Conservation (phyloP, 2,113 vertebrate genomes). For the Jaculus jaculus region DNA sequence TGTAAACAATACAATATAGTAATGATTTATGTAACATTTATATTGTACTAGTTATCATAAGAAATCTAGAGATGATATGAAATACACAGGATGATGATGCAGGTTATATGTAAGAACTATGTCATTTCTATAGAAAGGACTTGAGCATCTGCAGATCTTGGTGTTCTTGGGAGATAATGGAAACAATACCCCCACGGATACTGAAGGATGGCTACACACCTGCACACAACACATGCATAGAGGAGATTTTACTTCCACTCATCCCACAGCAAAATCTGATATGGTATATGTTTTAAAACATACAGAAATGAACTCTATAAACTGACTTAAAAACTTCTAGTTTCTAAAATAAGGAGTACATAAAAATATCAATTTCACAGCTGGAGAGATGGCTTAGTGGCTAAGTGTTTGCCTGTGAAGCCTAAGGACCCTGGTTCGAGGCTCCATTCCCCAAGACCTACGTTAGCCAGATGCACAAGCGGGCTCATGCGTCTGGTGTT, state of each 20-base stretch:
- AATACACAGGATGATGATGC: not conserved
- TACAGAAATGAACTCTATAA: constrained; percentile 4
- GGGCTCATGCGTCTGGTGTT: no score
- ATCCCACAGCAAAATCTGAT: constrained; percentile 36
- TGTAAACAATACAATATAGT: not conserved
- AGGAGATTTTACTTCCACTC: constrained; percentile 18
- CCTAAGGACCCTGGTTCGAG: no score
- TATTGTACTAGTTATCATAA: not conserved
- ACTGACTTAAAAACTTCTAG: constrained; percentile 17
- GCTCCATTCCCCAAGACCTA: no score
- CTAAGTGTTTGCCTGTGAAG: no score
- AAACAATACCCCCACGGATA: not conserved
- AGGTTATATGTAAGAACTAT: not conserved
- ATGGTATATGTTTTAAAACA: not conserved
- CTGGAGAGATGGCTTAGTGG: no score
- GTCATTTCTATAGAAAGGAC: not conserved
- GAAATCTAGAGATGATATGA: not conserved
- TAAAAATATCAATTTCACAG: constrained; percentile 11
- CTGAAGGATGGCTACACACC: not conserved
- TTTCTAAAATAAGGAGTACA: constrained; percentile 31
- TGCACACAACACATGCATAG: not conserved
- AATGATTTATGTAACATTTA: not conserved
- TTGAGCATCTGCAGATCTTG: not conserved
- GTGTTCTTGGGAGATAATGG: not conserved
- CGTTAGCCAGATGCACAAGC: no score